phyloP scores from a whole-genome alignment of 2,888 invertebrate species.

The Eremobia ochroleuca region DNA sequence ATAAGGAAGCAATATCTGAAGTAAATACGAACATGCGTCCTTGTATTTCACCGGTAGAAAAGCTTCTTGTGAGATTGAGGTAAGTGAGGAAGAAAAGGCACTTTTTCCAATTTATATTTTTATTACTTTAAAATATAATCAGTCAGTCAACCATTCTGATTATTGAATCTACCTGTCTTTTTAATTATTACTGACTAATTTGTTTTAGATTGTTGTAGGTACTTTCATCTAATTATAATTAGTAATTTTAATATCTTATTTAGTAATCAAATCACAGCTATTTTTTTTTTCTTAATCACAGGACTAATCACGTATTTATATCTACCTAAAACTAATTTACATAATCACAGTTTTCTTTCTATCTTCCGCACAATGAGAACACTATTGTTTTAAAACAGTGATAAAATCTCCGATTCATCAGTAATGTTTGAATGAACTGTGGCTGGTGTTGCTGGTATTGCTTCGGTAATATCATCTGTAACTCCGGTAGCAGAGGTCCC shows the following conservation, averaged over 20 bases:
- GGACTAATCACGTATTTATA: constrained; percentile 10
- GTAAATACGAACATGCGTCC: constrained; percentile 21
- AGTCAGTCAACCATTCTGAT: constrained; percentile 17
- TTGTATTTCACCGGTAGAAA: constrained; percentile 25
- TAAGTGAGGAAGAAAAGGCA: constrained; percentile 11
- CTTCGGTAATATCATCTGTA: constrained; percentile 22
- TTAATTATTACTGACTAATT: constrained; percentile 1
- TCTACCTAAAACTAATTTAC: constrained; percentile 19
- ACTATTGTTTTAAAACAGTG: constrained; percentile 17
- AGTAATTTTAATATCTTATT: constrained; percentile 22
- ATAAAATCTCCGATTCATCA: constrained; percentile 23
- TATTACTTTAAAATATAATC: constrained; percentile 4
- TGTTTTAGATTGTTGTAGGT: constrained; percentile 13
- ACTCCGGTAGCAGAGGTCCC: constrained; percentile 27
- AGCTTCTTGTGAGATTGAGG: constrained; percentile 21
- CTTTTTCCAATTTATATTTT: constrained; percentile 17
- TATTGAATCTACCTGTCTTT: constrained; percentile 16
- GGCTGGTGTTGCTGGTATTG: constrained; percentile 6
- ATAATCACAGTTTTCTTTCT: constrained; percentile 22
- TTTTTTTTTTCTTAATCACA: constrained; percentile 16
- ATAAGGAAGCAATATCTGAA: constrained; percentile 11
- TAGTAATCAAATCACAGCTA: constrained; percentile 19
- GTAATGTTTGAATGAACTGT: constrained; percentile 22
- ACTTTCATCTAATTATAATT: constrained; percentile 15
- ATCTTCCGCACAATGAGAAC: constrained; percentile 4